Percentiles rank a stretch among this genome's conserved stretches.
These are phyloP conservation scores for Piaya cayana DNA, from an alignment of 2,113 vertebrate species.

Conservation along the genomic window DNA sequence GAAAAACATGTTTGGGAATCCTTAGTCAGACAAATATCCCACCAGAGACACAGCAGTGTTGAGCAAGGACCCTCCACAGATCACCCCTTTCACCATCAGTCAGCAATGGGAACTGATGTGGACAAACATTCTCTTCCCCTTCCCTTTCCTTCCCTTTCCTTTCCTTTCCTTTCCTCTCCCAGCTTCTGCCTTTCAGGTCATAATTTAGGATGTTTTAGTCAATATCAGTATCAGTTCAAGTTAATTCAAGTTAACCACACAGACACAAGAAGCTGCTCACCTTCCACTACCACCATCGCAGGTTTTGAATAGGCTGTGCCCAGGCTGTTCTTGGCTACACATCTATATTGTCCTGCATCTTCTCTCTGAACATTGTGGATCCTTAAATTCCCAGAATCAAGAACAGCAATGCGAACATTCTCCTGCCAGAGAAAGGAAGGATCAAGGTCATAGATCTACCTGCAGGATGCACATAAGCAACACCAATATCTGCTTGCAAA, in stretches of 20 bases:
- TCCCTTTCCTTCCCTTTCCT: neutral
- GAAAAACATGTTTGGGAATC: neutral
- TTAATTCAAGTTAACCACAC: neutral
- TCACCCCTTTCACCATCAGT: neutral
- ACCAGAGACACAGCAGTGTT: neutral
- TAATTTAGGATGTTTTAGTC: neutral
- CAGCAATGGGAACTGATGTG: neutral
- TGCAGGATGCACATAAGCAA: neutral
- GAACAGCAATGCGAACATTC: constrained; percentile 85
- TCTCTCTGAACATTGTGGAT: constrained; percentile 93
- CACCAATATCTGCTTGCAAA: neutral
- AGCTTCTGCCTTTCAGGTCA: neutral
- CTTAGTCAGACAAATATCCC: neutral
- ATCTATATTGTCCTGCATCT: constrained; percentile 94
- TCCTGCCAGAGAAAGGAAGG: constrained; percentile 72
- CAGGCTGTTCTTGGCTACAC: constrained; percentile 95
- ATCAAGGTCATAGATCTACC: neutral
- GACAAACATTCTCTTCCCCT: neutral
- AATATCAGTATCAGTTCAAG: neutral
- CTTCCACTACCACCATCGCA: constrained; percentile 90
- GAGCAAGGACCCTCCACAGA: neutral
- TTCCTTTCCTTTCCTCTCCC: neutral
- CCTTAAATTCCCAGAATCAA: constrained; percentile 92
- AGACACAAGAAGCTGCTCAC: constrained; percentile 55
- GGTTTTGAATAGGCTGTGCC: constrained; percentile 91